These are phyloP conservation scores for Drosophila bifasciata DNA, from an alignment of 1,140 invertebrate species.

Conservation along the genomic window DNA sequence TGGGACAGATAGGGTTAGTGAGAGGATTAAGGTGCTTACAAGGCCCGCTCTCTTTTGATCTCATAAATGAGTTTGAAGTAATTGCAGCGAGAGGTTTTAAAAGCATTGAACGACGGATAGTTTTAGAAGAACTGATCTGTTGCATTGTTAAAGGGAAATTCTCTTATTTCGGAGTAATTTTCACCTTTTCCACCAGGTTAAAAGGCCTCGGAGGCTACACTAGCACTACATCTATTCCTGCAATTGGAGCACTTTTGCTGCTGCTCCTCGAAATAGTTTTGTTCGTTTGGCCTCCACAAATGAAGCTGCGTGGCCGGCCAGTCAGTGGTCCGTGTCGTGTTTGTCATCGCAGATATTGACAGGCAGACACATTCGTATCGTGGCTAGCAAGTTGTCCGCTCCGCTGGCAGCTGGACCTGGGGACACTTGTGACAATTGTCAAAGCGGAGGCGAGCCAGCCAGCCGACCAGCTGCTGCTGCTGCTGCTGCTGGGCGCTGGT, in stretches of 20 bases:
- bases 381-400: constrained; percentile 29
- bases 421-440: constrained; percentile 63
- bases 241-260: constrained; percentile 38
- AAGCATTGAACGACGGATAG: no score
- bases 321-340: constrained; percentile 46
- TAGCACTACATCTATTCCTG: constrained; percentile 36
- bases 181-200: no score
- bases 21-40: no score
- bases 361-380: constrained; percentile 39
- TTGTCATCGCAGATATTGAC: constrained; percentile 45
- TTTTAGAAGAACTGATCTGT: no score
- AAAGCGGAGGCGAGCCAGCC: constrained; percentile 27
- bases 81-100: no score
- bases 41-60: no score
- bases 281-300: constrained; percentile 18
- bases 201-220: constrained; percentile 4
- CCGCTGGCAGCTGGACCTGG: constrained; percentile 23
- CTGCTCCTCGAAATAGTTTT: constrained; percentile 24
- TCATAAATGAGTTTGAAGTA: no score
- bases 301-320: constrained; percentile 35
- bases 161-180: no score
- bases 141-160: no score
- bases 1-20: no score
- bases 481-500: constrained; percentile 40
- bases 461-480: constrained; percentile 16